These are phyloP conservation scores for Neotoma lepida DNA, from an alignment of 2,113 vertebrate genomes.

Conservation along the genomic window DNA sequence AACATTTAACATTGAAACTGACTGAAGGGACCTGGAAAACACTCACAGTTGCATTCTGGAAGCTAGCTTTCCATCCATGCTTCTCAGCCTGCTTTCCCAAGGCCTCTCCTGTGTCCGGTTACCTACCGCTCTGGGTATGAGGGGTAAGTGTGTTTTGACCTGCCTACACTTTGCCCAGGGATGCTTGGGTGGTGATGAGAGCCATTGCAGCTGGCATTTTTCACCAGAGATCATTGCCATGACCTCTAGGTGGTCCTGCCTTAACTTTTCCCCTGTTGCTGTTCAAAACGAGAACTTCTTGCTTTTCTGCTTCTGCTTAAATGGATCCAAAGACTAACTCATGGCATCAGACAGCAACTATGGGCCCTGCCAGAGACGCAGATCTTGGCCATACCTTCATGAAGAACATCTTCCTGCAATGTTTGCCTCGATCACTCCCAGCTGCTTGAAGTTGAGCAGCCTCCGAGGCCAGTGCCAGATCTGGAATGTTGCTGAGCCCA, in stretches of 20 bases:
- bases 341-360: background rate
- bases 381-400: slow-evolving; percentile 88
- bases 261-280: background rate
- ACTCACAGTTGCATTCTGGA: background rate
- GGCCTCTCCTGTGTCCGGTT: background rate
- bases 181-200: background rate
- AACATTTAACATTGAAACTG: no score
- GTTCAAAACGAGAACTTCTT: background rate
- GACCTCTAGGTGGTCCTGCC: background rate
- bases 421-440: slow-evolving; percentile 79
- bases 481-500: slow-evolving; percentile 63
- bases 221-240: background rate
- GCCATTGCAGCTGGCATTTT: background rate
- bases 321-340: background rate
- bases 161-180: accelerated
- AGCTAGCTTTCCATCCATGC: background rate
- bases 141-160: background rate
- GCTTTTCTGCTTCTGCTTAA: background rate
- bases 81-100: accelerated
- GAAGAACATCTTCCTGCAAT: slow-evolving; percentile 86
- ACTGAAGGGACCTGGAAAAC: background rate
- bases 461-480: slow-evolving; percentile 69
- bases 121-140: accelerated
- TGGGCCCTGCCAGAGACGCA: background rate
- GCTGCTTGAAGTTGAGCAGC: slow-evolving; percentile 67